Base-by-base conservation (phyloP, 2,888 invertebrate species). In the Trypoxylon attenuatum region DNA sequence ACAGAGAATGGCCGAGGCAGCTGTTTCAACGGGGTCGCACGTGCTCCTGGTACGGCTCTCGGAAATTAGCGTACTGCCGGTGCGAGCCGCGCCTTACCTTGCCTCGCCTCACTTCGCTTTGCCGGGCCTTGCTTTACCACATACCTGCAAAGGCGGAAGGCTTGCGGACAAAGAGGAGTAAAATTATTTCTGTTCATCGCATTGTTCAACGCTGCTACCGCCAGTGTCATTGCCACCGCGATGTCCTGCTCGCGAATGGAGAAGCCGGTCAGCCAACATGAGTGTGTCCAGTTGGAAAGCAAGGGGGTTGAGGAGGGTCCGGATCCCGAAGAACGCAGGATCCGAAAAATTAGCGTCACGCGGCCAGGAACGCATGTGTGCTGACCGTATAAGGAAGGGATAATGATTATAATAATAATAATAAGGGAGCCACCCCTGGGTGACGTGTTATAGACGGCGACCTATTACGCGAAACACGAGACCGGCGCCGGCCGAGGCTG, bases 391-490 rank as follows among this genome's bases (percentile, higher is more conserved):
- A 54, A 72, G 55, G 57, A 62, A 55, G 66, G 57, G 65, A 76
- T 71, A 69, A 71, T 71, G 33, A 62, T 75, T 53, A 68, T 70
- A 66, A 72, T 62, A 71, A 76, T 72, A 74, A 73, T 70, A 67
- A 74, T 56, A 60, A 13, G 13, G 33, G 56, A 59, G 59, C 62
- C 63, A 69, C 67, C 73, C 63, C 64, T 76, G 54, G 67, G 66
- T 61, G 62, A 66, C 54, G 71, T 63, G 68, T 65, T 77, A 78
- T 79, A 80, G 78, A 75, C 78, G 75, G 70, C 77, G 76, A 78
- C 82, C 82, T 82, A 81, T 82, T 82, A 82, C 81, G 81, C 77
- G 82, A 82, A 82, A 82, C 77, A 81, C 82, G 82, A 82, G 78
- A 82, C 81, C 80, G 79, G 70, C 73, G 79, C 78, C 79, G 79